Evolutionary conservation across 2,113 vertebrate species (phyloP), one percentile per base, ranked within the genome.

Genomic region (Hydrochoerus hydrochaeris): DNA sequence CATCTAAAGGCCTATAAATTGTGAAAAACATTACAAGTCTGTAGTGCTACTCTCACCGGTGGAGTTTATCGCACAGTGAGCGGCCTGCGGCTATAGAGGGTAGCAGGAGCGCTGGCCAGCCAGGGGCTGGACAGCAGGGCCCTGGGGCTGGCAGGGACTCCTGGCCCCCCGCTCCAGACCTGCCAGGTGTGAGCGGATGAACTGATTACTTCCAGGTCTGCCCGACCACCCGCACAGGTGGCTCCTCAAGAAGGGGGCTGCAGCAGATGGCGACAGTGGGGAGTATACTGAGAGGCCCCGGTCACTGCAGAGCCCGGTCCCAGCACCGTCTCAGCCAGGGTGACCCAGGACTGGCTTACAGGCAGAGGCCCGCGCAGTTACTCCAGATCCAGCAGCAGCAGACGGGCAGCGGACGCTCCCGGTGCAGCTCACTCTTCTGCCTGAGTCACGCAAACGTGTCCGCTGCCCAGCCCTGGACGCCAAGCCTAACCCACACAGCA

Each of bases 161-260:
- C 75, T 71, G 80, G 20, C 1, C 35, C 35, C 22, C 44, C 7
- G 35, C n/a, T 87, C 30, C 20, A 91, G 81, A 85, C 44, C 58
- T 41, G 63, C 44, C 20, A 78, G 30, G n/a, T 41, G 71, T 10
- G 52, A 9, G 44, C 10, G 17, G 20, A 49, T 82, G 35, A 2
- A 30, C n/a, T 88, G 80, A 57, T 71, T 84, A 28, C 65, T 54
- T 65, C 93, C 57, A 90, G 81, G 14, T 65, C 44, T 69, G 85
- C 69, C 22, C 28, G 89, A 80, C 49, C 77, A 38, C 20, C 89
- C 57, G 46, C 60, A 52, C 16, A 63, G 62, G 35, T 83, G 85
- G 94, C 90, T 86, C 71, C 83, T 93, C 49, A 69, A 69, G 54
- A 95, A 80, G n/a, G 24, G 17, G 92, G 41, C 22, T 89, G 20